Percentiles rank a stretch among this genome's conserved stretches.
phyloP scores from a whole-genome alignment of 37 sponge, comb jelly and placozoan genomes.

The Mnemiopsis leidyi region DNA sequence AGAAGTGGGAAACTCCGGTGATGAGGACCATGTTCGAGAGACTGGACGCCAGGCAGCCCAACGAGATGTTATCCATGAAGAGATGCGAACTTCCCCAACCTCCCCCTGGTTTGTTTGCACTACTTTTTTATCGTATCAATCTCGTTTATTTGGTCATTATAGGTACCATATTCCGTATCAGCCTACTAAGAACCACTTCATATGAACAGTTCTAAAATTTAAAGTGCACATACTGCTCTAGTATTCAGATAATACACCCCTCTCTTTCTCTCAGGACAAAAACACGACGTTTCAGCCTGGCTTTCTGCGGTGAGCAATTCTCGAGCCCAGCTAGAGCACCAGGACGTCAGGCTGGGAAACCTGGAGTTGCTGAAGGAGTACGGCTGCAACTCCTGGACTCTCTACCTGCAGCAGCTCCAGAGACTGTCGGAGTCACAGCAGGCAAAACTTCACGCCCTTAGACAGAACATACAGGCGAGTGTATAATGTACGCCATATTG shows the following conservation, averaged over 20 bases:
- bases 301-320: conserved; percentile 40
- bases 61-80: conserved; percentile 42
- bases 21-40: conserved; percentile 49
- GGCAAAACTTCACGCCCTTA: neutral
- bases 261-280: conserved; percentile 1
- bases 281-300: conserved; percentile 50
- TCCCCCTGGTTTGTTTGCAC: conserved; percentile 32
- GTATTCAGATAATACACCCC: no score
- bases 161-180: no score
- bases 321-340: conserved; percentile 51
- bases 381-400: conserved; percentile 35
- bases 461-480: conserved; percentile 5
- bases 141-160: no score
- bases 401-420: conserved; percentile 35
- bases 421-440: conserved; percentile 23
- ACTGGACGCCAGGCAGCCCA: conserved; percentile 19
- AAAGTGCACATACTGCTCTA: no score
- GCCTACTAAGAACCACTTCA: no score
- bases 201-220: no score
- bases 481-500: neutral
- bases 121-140: no score
- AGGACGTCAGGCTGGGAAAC: conserved; percentile 5
- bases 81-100: conserved; percentile 43
- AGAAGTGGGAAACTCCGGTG: conserved; percentile 30
- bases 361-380: conserved; percentile 29